Base-by-base conservation (phyloP, 2,797 vertebrate species). In the Artibeus lituratus region DNA sequence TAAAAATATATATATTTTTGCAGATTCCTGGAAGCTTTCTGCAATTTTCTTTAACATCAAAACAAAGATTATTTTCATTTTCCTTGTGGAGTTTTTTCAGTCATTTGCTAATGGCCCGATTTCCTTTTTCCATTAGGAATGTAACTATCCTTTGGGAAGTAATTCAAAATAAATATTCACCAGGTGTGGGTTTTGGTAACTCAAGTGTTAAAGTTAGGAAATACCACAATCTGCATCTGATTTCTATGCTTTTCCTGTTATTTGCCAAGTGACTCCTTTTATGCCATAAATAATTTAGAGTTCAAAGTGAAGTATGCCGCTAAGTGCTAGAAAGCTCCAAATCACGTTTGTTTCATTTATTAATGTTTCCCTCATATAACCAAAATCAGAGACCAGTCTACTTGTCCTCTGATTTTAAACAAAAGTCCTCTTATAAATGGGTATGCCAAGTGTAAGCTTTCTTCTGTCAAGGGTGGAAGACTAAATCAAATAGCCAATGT, bases 201-300 rank as follows among this genome's bases (percentile, higher is more conserved):
- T 37, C 80, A 97, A 96, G 82, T 81, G 97, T 98, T 98, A 98
- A 97, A 14, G 1, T 91, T 77, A 92, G 83, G 39, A 96, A 97
- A 97, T 94, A 94, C 94, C 80, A 82, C 96, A 98, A 96, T 97
- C 97, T 98, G 90, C 86, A 96, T 97, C 98, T 98, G 90, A 98
- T 98, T 98, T 98, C 88, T 97, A 80, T 94, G 76, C 74, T 77
- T 98, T 98, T 98, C 97, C 96, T 98, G 94, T 97, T 98, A 97
- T 97, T 98, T 98, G 97, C 96, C 90, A 97, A 97, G 92, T 96
- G 53, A 97, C 90, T 97, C 95, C 95, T 95, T 96, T 94, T 96
- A 90, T 96, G 94, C 88, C 69, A 95, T 98, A 98, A 98, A 98
- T 98, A 98, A 98, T 98, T 98, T 97, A 98, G 96, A 97, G 81